Conservation (phyloP, 2,797 vertebrate species). For the Etheostoma nigrum region DNA sequence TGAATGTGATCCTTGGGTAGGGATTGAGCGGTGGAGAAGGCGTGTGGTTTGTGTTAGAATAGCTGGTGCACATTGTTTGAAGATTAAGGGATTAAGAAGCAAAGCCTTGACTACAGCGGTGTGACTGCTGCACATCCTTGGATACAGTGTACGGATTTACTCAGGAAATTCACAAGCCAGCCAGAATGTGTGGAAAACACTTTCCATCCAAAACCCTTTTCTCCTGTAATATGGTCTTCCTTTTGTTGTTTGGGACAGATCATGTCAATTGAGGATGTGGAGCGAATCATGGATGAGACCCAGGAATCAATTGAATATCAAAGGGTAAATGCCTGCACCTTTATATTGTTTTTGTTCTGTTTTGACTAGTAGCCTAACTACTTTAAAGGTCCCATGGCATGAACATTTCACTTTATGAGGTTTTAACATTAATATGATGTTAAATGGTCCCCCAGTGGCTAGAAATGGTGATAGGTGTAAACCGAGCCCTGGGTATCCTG, state of each 20-base stretch:
- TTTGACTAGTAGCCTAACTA: background rate
- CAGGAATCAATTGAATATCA: constrained; percentile 95
- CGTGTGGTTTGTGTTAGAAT: constrained; percentile 59
- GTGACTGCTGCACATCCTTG: constrained; percentile 62
- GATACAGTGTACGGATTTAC: constrained; percentile 44
- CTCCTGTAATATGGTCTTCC: constrained; percentile 9
- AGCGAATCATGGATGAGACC: constrained; percentile 94
- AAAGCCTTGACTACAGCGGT: constrained; percentile 69
- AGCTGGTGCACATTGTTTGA: constrained; percentile 74
- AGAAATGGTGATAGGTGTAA: too few species aligned
- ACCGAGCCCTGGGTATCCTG: too few species aligned
- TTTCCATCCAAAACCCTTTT: constrained; percentile 20
- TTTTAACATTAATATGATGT: too few species aligned
- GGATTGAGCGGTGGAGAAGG: constrained; percentile 31
- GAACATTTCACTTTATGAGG: too few species aligned
- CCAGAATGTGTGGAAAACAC: constrained; percentile 20
- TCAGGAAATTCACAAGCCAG: constrained; percentile 31
- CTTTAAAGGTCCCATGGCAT: too few species aligned
- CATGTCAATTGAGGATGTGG: constrained; percentile 96
- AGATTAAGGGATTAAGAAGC: constrained; percentile 81
- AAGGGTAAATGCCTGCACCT: constrained; percentile 80
- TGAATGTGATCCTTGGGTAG: constrained; percentile 41
- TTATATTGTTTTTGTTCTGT: background rate
- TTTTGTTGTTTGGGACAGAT: constrained; percentile 81
- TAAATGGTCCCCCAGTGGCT: too few species aligned